These are phyloP conservation scores for Aurelia coerulea DNA, from an alignment of 30 jellyfish, hydroid and myxozoan species.

Conservation along the genomic window DNA sequence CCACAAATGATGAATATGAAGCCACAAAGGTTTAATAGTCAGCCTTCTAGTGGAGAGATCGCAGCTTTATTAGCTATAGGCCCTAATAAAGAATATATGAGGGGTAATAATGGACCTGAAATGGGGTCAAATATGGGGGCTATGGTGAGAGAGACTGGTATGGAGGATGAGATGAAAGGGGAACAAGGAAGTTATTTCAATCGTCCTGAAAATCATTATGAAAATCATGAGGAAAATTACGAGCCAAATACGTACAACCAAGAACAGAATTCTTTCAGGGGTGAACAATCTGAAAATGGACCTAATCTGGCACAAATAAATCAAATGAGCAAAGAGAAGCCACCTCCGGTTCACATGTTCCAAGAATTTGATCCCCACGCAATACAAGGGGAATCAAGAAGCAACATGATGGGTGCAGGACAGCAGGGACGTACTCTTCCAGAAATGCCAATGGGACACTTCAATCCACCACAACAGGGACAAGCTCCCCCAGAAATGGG, in stretches of 20 bases:
- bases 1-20: not conserved
- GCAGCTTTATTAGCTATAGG: slow-evolving; percentile 65
- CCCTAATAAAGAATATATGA: slow-evolving; percentile 42
- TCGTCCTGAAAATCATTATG: slow-evolving; percentile 35
- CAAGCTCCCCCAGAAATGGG: not conserved
- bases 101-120: not conserved
- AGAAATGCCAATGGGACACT: not conserved
- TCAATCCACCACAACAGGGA: slow-evolving; percentile 10
- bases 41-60: slow-evolving; percentile 61
- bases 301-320: slow-evolving; percentile 19
- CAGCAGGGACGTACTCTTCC: slow-evolving; percentile 5
- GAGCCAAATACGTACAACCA: slow-evolving; percentile 36
- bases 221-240: slow-evolving; percentile 5
- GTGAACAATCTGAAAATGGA: slow-evolving; percentile 11
- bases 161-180: slow-evolving; percentile 19
- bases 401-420: slow-evolving; percentile 23
- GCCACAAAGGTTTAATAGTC: not conserved
- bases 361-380: slow-evolving; percentile 34
- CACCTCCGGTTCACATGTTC: slow-evolving; percentile 64
- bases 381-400: not conserved
- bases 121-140: slow-evolving; percentile 15
- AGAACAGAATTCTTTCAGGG: slow-evolving; percentile 29
- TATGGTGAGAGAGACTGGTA: slow-evolving; percentile 5
- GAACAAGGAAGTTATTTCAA: slow-evolving; percentile 4
- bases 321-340: slow-evolving; percentile 42